These are phyloP conservation scores for Alloplasta piceator DNA, from an alignment of 2,888 invertebrate genomes.

Conservation along the genomic window DNA sequence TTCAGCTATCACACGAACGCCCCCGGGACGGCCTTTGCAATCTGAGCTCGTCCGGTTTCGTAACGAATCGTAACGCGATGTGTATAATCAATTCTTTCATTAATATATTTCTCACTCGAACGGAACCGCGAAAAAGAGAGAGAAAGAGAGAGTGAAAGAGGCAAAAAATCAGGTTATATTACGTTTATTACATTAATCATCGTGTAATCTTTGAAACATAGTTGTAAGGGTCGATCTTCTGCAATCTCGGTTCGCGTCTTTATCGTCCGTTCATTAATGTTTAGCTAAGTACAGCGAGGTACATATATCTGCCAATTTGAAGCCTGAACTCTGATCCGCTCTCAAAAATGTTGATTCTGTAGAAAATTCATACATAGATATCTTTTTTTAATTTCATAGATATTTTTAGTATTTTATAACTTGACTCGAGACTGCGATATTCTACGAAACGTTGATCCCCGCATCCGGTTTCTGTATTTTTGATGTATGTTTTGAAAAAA, in stretches of 20 bases:
- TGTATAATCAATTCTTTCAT: not conserved
- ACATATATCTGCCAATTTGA: too few species aligned
- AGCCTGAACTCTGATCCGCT: slow-evolving; percentile 17
- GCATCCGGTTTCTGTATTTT: slow-evolving; percentile 24
- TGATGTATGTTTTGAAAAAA: not conserved
- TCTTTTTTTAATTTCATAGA: not conserved
- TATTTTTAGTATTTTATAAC: not conserved
- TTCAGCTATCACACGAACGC: slow-evolving; percentile 50
- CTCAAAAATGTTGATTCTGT: not conserved
- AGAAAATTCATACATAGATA: too few species aligned
- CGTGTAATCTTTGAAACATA: slow-evolving; percentile 39
- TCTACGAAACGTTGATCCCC: slow-evolving; percentile 29
- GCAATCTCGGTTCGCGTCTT: slow-evolving; percentile 19
- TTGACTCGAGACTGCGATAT: not conserved
- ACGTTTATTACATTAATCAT: slow-evolving; percentile 36
- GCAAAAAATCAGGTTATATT: slow-evolving; percentile 17
- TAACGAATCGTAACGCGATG: slow-evolving; percentile 23
- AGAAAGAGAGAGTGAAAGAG: not conserved
- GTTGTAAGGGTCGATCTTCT: slow-evolving; percentile 41
- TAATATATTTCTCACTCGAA: slow-evolving; percentile 13
- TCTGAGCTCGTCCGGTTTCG: slow-evolving; percentile 60
- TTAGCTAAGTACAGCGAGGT: too few species aligned
- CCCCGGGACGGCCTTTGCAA: slow-evolving; percentile 58
- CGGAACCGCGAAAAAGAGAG: not conserved
- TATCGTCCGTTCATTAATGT: too few species aligned